These are phyloP conservation scores for Parazoanthus swiftii DNA, from an alignment of 92 coral and sea anemone genomes.

Conservation along the genomic window DNA sequence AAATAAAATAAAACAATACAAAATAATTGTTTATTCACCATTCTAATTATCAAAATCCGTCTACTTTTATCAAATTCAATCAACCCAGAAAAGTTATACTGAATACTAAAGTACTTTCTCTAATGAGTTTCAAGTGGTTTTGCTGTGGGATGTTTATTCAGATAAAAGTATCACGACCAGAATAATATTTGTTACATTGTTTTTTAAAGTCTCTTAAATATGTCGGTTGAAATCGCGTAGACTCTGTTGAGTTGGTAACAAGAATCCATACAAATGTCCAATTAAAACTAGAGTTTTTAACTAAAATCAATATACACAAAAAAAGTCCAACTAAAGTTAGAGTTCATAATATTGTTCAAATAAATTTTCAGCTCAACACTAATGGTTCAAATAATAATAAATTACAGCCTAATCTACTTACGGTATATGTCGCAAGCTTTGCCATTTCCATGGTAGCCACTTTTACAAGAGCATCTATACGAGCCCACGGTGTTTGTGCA, in stretches of 20 bases:
- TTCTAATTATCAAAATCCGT: neutral
- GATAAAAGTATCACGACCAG: neutral
- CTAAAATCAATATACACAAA: no score
- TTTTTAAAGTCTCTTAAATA: no score
- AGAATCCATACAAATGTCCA: neutral
- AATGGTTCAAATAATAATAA: no score
- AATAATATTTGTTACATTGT: no score
- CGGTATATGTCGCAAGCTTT: neutral
- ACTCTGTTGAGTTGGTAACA: neutral
- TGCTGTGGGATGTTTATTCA: neutral
- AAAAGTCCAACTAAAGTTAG: no score
- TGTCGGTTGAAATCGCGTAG: neutral
- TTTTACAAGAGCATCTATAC: neutral
- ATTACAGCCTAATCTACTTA: no score
- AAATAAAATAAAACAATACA: no score
- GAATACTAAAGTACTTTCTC: no score
- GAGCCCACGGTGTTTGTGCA: neutral
- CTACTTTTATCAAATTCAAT: neutral
- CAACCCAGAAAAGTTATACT: neutral
- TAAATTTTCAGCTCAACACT: no score
- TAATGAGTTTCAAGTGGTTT: neutral
- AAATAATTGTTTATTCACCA: no score
- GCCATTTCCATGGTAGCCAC: neutral
- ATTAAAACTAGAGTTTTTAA: no score
- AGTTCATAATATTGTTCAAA: no score